Evolutionary conservation across 2,888 invertebrate species (phyloP).

Genomic region (Selenia dentaria): DNA sequence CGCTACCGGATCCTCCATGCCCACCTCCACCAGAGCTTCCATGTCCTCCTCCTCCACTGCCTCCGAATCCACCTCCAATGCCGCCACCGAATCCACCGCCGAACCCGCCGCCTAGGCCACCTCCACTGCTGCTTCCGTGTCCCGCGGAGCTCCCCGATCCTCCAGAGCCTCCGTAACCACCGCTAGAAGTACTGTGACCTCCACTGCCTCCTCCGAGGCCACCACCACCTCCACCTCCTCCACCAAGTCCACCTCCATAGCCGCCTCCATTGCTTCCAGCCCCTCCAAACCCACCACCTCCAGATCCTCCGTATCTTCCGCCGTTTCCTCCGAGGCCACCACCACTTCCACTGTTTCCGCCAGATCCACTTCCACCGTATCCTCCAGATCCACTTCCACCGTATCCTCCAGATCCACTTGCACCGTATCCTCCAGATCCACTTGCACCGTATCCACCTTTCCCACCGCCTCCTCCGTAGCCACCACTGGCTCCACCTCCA

Average conservation of each 20-base stretch:
- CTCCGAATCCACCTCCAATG: slow-evolving; percentile 31
- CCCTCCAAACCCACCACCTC: slow-evolving; percentile 36
- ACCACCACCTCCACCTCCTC: slow-evolving; percentile 3
- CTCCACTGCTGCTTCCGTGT: slow-evolving; percentile 36
- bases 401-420: slow-evolving; percentile 12
- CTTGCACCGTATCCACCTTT: slow-evolving; percentile 33
- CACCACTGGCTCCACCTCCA: slow-evolving; percentile 17
- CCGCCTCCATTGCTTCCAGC: too few relatives aligned
- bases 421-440: slow-evolving; percentile 38
- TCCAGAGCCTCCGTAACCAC: slow-evolving; percentile 18
- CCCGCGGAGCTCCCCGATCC: slow-evolving; percentile 27
- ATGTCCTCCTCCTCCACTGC: slow-evolving; percentile 27
- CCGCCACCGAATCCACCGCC: slow-evolving; percentile 33
- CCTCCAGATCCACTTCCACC: slow-evolving; percentile 27
- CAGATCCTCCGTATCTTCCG: slow-evolving; percentile 17
- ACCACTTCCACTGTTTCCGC: slow-evolving; percentile 3
- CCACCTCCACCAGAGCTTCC: slow-evolving; percentile 5
- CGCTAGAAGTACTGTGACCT: slow-evolving; percentile 40
- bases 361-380: background rate
- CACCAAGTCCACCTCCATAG: background rate
- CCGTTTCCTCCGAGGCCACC: slow-evolving; percentile 16
- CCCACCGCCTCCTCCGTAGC: slow-evolving; percentile 29
- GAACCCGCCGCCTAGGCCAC: slow-evolving; percentile 22
- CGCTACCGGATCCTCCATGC: slow-evolving; percentile 22
- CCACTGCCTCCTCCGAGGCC: slow-evolving; percentile 42